Base-by-base conservation (phyloP, 2,888 invertebrate genomes). In the Rhamphomyia laevipes region DNA sequence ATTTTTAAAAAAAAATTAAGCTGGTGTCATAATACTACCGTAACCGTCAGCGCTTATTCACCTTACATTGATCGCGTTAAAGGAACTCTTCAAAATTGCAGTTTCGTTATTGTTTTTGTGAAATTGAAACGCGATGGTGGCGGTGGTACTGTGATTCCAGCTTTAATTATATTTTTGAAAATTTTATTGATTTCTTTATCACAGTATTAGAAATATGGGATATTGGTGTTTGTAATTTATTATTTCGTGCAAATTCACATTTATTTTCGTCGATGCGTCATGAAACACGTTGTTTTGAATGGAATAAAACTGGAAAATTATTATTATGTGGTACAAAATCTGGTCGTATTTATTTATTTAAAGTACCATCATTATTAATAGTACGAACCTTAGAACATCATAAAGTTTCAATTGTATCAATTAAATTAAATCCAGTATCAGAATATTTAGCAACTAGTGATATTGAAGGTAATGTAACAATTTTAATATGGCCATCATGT, bases 361-460 rank as follows among this genome's bases (percentile, higher is more conserved):
- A 4, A 13, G 7, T n/a, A 35, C 35, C 35, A 35, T 35, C 35
- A n/a, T 35, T 35, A 35, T 13, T 2, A 13, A 35, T 5, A 13
- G 7, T 35, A n/a, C 13, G 4, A 35, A 35, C 13, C 4, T 35
- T 35, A 35, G n/a, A 35, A n/a, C n/a, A n/a, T 35, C 35, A 35
- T 35, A 35, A 13, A 13, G 3, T n/a, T 13, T n/a, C n/a, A 35
- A 35, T 35, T n/a, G n/a, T n/a, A 35, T 2, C 10, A n/a, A n/a
- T 35, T 35, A 35, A 35, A 35, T 35, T 35, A 5, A 35, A 35
- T 35, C 35, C 35, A 35, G 7, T n/a, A 35, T 35, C 11, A 33
- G 33, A 33, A 33, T 42, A 55, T 57, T 35, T 12, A 53, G 61
- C 35, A 13, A n/a, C 35, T n/a, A 35, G n/a, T 35, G 35, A 35